These are phyloP conservation scores for Drosophila ambigua DNA, from an alignment of 1,140 invertebrate species.

Conservation along the genomic window DNA sequence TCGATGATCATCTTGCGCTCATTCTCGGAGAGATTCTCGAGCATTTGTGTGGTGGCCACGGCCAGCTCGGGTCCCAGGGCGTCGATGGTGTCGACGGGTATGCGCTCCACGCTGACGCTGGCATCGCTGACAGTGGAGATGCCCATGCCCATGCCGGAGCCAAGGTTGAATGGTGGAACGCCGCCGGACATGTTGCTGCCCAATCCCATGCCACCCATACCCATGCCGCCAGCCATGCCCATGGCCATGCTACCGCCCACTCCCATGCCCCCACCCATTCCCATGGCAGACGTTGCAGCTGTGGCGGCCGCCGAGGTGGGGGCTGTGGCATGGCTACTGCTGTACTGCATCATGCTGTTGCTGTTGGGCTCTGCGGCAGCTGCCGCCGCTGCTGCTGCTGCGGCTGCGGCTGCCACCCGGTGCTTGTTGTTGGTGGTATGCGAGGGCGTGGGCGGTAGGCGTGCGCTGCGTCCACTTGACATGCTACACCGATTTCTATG, in stretches of 20 bases:
- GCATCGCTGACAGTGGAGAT: slow-evolving; percentile 51
- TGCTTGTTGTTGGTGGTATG: slow-evolving; percentile 74
- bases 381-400: slow-evolving; percentile 60
- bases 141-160: slow-evolving; percentile 40
- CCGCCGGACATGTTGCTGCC: slow-evolving; percentile 20
- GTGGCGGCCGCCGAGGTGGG: slow-evolving; percentile 28
- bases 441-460: slow-evolving; percentile 82
- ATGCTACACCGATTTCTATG: slow-evolving; percentile 67
- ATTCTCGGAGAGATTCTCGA: slow-evolving; percentile 82
- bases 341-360: slow-evolving; percentile 77
- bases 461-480: slow-evolving; percentile 83
- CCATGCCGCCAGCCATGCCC: slow-evolving; percentile 22
- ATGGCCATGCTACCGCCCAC: slow-evolving; percentile 47
- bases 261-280: slow-evolving; percentile 35
- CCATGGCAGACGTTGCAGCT: slow-evolving; percentile 36
- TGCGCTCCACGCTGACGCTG: slow-evolving; percentile 69
- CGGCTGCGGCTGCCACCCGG: slow-evolving; percentile 47
- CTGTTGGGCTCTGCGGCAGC: slow-evolving; percentile 68
- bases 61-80: slow-evolving; percentile 78
- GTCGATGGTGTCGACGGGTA: slow-evolving; percentile 75
- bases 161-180: slow-evolving; percentile 24
- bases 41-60: slow-evolving; percentile 78
- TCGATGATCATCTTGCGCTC: slow-evolving; percentile 83
- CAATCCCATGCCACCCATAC: slow-evolving; percentile 24
- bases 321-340: slow-evolving; percentile 35